Conservation (phyloP, 2,797 vertebrate genomes). For the Pseudochirops corinnae region DNA sequence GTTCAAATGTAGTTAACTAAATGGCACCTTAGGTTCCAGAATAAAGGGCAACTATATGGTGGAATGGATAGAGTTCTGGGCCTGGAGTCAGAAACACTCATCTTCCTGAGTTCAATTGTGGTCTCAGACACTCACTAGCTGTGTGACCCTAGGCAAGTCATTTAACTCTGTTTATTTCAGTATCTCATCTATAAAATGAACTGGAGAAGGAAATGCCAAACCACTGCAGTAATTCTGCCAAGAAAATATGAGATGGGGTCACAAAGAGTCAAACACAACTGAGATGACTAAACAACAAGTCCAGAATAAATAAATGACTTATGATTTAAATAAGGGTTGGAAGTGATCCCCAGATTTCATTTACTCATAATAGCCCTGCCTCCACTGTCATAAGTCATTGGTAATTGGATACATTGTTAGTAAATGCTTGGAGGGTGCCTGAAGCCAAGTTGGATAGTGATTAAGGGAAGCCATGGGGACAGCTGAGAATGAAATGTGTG, state of each 20-base stretch:
- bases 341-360: neutral
- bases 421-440: neutral
- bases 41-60: neutral
- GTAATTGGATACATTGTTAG: neutral
- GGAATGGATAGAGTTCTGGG: too few relatives aligned
- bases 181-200: neutral
- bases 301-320: neutral
- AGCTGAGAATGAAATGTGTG: neutral
- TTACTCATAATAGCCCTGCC: neutral
- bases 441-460: neutral
- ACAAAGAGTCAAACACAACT: neutral
- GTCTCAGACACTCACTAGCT: neutral
- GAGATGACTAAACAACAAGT: neutral
- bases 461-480: neutral
- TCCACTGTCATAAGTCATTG: neutral
- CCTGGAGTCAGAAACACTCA: neutral
- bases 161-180: neutral
- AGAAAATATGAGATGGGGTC: neutral
- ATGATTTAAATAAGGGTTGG: neutral
- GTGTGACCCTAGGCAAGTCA: neutral
- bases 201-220: neutral
- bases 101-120: neutral
- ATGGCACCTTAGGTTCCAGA: neutral
- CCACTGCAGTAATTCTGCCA: neutral
- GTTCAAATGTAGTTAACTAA: neutral